Base-by-base conservation (phyloP, 2,888 invertebrate species). In the Chrysolina americana region DNA sequence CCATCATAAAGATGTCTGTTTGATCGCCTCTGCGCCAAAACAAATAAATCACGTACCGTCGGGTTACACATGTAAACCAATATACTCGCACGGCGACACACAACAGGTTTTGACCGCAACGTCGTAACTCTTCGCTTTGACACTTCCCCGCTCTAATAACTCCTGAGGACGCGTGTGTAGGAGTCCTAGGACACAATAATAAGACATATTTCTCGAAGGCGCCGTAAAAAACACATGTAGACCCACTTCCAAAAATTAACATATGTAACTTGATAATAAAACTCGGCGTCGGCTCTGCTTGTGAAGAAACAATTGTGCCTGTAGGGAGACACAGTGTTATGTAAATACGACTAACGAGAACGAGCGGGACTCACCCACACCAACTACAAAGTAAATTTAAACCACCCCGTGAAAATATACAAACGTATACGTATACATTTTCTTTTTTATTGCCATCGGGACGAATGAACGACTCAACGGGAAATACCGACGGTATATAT, bases 301-400 rank as follows among this genome's bases (percentile, higher is more conserved):
- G 74, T 76, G 78, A 79, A 80, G 80, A 80, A 81, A 80, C 81
- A 81, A 81, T 81, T 79, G 79, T 68, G 77, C 75, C 81, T 76
- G 72, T 44, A 69, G 80, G 80, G 81, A 66, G 50, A 28, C 44
- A 79, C 76, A 76, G 50, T 28, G 65, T 72, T 72, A 72, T 72
- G 72, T 68, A 72, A 72, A 72, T 71, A 71, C 28, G 48, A 28
- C 71, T 71, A 71, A 71, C 71, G 71, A 71, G 65, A 21, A 65
- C 65, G 59, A 48, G 50, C 50, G 50, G 48, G 23, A 48, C 13
- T 19, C 19, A 65, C 28, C 13, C 66, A 65, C 65, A 47, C 36
- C 59, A 23, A 59, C 59, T 59, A 59, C 59, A 59, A 36, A 59
- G 59, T 59, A 28, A 59, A 59, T 59, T 59, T n/a, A 36, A 59